phyloP scores from a whole-genome alignment of 2,113 vertebrate genomes.

The Microtus oregoni region DNA sequence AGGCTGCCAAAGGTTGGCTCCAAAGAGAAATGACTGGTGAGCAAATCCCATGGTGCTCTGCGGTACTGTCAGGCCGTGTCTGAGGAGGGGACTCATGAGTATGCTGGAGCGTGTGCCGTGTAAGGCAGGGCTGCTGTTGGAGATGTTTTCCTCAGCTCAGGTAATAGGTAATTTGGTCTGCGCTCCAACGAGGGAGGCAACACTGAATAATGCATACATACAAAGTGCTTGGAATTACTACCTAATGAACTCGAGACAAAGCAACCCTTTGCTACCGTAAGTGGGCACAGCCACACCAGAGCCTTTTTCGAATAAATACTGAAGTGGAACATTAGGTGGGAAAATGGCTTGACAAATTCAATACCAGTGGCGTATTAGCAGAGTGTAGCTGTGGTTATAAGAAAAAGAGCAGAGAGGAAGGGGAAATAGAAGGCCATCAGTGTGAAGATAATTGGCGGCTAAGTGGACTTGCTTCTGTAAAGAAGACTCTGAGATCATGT shows the following conservation, averaged over 20 bases:
- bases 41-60: not conserved
- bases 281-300: not conserved
- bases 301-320: slow-evolving; percentile 60
- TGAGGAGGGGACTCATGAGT: not conserved
- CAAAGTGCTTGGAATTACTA: slow-evolving; percentile 42
- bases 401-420: not conserved
- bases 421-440: not conserved
- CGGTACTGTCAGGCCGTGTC: not conserved
- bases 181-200: not conserved
- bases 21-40: not conserved
- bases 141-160: not conserved
- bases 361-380: not conserved
- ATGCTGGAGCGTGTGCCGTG: not conserved
- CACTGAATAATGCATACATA: slow-evolving; percentile 53
- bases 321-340: slow-evolving; percentile 31
- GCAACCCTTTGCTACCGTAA: not conserved
- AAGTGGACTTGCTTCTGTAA: slow-evolving; percentile 35
- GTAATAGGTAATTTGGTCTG: slow-evolving; percentile 51
- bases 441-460: slow-evolving; percentile 13
- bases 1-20: not conserved
- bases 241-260: slow-evolving; percentile 51
- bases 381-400: not conserved
- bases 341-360: slow-evolving; percentile 59
- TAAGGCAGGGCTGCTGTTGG: not conserved
- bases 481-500: not conserved